Evolutionary conservation across 2,113 vertebrate species (phyloP).

Genomic region (Aptenodytes patagonicus): DNA sequence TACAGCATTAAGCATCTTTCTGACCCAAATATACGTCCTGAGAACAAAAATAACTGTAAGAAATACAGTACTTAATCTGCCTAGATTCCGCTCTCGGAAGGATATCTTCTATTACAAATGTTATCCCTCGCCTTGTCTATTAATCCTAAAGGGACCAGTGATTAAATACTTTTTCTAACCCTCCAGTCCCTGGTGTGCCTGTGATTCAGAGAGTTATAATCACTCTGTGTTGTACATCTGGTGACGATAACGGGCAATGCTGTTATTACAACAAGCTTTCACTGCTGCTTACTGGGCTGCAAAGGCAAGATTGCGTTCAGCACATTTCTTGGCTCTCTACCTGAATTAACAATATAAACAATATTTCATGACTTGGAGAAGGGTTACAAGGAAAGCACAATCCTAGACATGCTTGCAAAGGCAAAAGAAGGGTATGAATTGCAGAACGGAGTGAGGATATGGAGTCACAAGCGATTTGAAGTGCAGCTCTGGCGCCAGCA

Average conservation of each 20-base stretch:
- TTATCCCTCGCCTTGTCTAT: background rate
- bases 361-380: background rate
- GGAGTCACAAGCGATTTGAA: background rate
- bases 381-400: background rate
- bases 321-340: background rate
- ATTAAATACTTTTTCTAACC: background rate
- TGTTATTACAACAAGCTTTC: background rate
- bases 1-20: background rate
- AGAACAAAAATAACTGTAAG: constrained; percentile 22
- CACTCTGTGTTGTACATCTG: background rate
- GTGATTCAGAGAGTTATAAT: background rate
- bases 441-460: accelerated
- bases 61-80: constrained; percentile 12
- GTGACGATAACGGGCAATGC: background rate
- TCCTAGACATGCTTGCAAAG: background rate
- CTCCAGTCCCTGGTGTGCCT: background rate
- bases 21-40: background rate
- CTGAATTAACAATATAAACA: background rate
- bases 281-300: background rate
- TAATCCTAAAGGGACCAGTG: background rate
- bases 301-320: background rate
- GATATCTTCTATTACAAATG: background rate
- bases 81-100: background rate
- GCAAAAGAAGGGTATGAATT: background rate
- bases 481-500: background rate